Evolutionary conservation across 2,797 vertebrate genomes (phyloP), one percentile per base, ranked within the genome.

Genomic region (Fistularia tabacaria): DNA sequence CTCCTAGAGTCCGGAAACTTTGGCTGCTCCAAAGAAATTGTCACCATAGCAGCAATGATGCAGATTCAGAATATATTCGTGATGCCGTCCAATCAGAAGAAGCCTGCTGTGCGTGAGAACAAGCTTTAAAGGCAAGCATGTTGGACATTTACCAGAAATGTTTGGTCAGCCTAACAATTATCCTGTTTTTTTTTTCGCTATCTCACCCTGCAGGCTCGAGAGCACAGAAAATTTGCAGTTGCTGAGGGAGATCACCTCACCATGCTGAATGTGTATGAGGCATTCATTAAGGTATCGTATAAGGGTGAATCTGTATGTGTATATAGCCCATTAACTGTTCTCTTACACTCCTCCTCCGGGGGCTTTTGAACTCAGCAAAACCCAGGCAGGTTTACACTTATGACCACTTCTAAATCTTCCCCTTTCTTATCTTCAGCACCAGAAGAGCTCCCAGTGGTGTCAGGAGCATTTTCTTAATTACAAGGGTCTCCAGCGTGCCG

Each of bases 11-110:
- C 97, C 1, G 97, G 96, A 64, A 98, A 94, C 82, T 98, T 95
- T 51, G 93, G 95, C 80, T 99, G 97, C 85, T 99, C 97, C 63
- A 94, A 97, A 77, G 97, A 98, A 86, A 94, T 99, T 36, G 87
- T 97, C 62, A 97, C 93, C 79, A 98, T 99, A 50, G 96, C 95
- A 5, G 94, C 97, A 50, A 99, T 98, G 97, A 99, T 98, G 96
- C 97, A 99, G 85, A 99, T 99, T 81, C 97, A 98, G 80, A 99
- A 99, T 74, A 86, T 98, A 59, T 98, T 99, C 73, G 60, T 92
- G 11, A 79, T 93, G 44, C 95, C 95, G 11, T 83, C 94, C 65
- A 96, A 94, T 88, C 95, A 98, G 82, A 99, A 96, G 87, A 89
- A 88, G 65, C 90, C 90, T 59, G 94, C 97, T 8, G 97, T 99